Evolutionary conservation across 2,888 invertebrate genomes (phyloP).

Genomic region (Leucophora obtusa): DNA sequence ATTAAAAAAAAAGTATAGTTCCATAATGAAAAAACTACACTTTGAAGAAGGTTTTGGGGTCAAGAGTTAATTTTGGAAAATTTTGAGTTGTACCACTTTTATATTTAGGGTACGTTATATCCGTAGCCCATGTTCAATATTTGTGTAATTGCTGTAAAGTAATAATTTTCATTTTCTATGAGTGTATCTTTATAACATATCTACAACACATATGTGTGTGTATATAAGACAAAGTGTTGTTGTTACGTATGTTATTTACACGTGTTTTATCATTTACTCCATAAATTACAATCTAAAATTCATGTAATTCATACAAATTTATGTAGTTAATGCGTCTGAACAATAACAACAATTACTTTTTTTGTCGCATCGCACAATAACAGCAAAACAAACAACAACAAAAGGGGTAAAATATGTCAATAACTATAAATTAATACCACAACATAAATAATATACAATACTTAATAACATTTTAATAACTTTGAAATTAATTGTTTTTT

Average conservation of each 20-base stretch:
- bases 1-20: no score
- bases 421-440: conserved; percentile 53
- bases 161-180: no score
- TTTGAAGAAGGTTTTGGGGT: no score
- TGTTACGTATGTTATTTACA: not conserved
- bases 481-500: conserved; percentile 29
- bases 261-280: conserved; percentile 26
- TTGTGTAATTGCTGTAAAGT: no score
- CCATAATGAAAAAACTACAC: no score
- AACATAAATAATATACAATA: conserved; percentile 29
- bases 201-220: not conserved
- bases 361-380: not conserved
- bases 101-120: no score
- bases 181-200: no score
- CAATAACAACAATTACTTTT: conserved; percentile 19
- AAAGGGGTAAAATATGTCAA: conserved; percentile 40
- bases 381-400: no score
- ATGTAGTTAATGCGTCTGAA: conserved; percentile 1
- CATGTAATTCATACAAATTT: conserved; percentile 35
- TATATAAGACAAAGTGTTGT: not conserved
- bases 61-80: no score
- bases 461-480: conserved; percentile 27
- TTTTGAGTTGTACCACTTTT: no score
- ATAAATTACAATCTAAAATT: conserved; percentile 37
- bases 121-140: no score